These are phyloP conservation scores for Caerostris darwini DNA, from an alignment of 1,140 invertebrate species.

Conservation along the genomic window DNA sequence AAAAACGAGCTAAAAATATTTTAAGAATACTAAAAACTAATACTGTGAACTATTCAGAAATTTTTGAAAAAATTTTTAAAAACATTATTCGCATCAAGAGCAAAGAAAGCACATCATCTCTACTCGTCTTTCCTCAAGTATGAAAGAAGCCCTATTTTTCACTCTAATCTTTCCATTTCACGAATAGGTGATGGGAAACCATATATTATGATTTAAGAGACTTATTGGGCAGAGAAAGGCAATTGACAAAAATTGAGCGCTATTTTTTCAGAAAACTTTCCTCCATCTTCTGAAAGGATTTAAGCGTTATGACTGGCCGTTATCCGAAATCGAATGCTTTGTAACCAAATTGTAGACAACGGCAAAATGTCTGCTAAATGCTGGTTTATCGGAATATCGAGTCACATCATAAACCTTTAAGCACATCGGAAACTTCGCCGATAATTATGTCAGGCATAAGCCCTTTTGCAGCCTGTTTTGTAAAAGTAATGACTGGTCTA, in stretches of 20 bases:
- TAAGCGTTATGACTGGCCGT: not conserved
- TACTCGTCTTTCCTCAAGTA: not conserved
- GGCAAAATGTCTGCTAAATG: not conserved
- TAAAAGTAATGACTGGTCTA: too few species aligned
- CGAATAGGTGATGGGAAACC: not conserved
- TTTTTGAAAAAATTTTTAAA: too few species aligned
- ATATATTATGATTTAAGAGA: not conserved
- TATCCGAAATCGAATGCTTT: constrained; percentile 9
- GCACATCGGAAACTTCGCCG: not conserved
- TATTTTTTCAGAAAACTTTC: not conserved
- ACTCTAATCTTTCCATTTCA: not conserved
- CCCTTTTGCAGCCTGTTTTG: too few species aligned
- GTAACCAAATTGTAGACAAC: not conserved
- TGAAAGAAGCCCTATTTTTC: not conserved
- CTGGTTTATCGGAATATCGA: not conserved
- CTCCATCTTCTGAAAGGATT: not conserved
- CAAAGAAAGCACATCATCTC: too few species aligned
- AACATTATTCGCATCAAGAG: too few species aligned
- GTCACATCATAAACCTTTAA: not conserved
- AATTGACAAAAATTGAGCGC: not conserved
- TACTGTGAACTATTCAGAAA: too few species aligned
- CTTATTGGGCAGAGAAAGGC: not conserved
- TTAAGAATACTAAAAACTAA: too few species aligned
- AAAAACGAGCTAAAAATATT: too few species aligned
- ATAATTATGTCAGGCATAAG: not conserved